These are phyloP conservation scores for Nomada ruficornis DNA, from an alignment of 2,888 invertebrate genomes.

Conservation along the genomic window DNA sequence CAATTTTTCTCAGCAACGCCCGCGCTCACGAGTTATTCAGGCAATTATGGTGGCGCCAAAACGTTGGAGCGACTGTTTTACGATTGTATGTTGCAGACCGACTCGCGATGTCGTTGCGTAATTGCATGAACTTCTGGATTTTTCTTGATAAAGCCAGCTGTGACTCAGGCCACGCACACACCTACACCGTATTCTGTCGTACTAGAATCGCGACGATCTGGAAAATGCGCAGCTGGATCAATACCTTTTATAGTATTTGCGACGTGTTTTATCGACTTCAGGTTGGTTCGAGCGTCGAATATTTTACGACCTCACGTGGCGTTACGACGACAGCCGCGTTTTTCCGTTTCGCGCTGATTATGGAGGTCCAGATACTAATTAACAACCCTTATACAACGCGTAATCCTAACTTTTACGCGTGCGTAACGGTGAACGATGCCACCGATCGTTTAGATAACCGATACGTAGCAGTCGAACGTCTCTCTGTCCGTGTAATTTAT, in stretches of 20 bases:
- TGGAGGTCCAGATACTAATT: background rate
- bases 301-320: slow-evolving; percentile 23
- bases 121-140: slow-evolving; percentile 17
- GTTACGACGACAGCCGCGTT: background rate
- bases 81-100: background rate
- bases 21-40: background rate
- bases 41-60: background rate
- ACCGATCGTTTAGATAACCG: slow-evolving; percentile 11
- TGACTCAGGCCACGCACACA: background rate
- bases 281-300: background rate
- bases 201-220: background rate
- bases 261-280: slow-evolving; percentile 10
- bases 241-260: slow-evolving; percentile 34
- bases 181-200: background rate
- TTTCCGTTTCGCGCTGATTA: background rate
- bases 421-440: background rate
- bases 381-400: background rate
- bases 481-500: background rate
- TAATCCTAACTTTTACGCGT: background rate
- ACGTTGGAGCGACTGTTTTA: background rate
- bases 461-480: background rate
- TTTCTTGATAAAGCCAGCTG: background rate
- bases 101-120: slow-evolving; percentile 22
- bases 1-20: background rate
- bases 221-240: slow-evolving; percentile 7